phyloP scores from a whole-genome alignment of 2,888 invertebrate genomes.

The Lathronympha strigana region DNA sequence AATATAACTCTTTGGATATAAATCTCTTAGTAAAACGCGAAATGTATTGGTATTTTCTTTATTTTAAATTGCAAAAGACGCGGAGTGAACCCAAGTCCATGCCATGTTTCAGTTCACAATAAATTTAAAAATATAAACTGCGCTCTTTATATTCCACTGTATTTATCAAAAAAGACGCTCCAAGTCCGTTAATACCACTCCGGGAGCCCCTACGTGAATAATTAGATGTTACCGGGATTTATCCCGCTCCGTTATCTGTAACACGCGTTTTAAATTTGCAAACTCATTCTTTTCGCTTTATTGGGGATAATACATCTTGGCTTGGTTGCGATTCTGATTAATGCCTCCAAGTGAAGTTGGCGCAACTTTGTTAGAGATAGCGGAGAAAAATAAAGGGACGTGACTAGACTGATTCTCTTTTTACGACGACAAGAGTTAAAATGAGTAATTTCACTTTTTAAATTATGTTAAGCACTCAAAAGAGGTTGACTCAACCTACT shows the following conservation, averaged over 20 bases:
- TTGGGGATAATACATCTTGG: constrained; percentile 81
- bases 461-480: constrained; percentile 42
- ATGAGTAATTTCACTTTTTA: constrained; percentile 54
- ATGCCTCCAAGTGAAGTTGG: constrained; percentile 73
- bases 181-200: constrained; percentile 75
- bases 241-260: constrained; percentile 73
- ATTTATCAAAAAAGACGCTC: constrained; percentile 68
- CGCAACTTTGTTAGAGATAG: constrained; percentile 81
- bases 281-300: constrained; percentile 82
- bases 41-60: constrained; percentile 63
- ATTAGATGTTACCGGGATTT: constrained; percentile 81
- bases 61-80: constrained; percentile 68
- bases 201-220: constrained; percentile 83
- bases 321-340: constrained; percentile 80
- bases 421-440: constrained; percentile 60
- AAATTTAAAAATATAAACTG: constrained; percentile 71
- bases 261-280: constrained; percentile 82
- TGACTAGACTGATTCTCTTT: constrained; percentile 79
- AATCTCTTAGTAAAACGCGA: constrained; percentile 50
- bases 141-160: constrained; percentile 67
- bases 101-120: constrained; percentile 70
- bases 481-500: constrained; percentile 31
- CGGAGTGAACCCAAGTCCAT: constrained; percentile 57
- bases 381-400: constrained; percentile 81
- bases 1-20: too few relatives aligned